Conservation (phyloP, 64 coral and sea anemone species). For the Stichodactyla helianthus region DNA sequence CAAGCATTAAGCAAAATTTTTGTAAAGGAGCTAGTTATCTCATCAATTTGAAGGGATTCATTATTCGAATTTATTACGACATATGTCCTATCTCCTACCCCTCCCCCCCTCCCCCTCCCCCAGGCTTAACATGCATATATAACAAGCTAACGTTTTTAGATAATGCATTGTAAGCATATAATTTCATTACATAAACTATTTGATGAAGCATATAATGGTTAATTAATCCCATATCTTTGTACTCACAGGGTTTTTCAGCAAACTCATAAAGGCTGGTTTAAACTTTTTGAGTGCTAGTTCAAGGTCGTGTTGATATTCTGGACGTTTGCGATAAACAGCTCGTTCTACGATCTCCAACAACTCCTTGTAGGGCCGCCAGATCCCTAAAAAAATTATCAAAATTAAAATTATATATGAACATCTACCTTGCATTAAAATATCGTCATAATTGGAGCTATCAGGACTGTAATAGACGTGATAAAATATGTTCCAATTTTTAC, state of each 20-base stretch:
- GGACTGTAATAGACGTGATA: background rate
- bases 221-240: background rate
- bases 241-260: conserved; percentile 94
- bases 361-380: conserved; percentile 90
- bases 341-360: conserved; percentile 78
- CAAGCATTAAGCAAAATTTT: too few relatives aligned
- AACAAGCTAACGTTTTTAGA: too few relatives aligned
- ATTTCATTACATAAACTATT: background rate
- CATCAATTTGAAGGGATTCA: too few relatives aligned
- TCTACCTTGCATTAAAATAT: background rate
- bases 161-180: too few relatives aligned
- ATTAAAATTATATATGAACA: background rate
- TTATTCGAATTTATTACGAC: too few relatives aligned
- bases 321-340: conserved; percentile 80
- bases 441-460: background rate
- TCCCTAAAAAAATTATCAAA: conserved; percentile 45
- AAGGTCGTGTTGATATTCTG: conserved; percentile 82
- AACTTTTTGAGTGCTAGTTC: conserved; percentile 80
- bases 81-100: too few relatives aligned
- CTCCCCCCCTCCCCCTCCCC: too few relatives aligned
- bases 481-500: conserved; percentile 18
- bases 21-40: too few relatives aligned
- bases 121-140: too few relatives aligned
- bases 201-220: background rate
- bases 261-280: conserved; percentile 81